Evolutionary conservation across 1,140 invertebrate species (phyloP), one percentile per base, ranked within the genome.

Genomic region (Hylaeus anthracinus): DNA sequence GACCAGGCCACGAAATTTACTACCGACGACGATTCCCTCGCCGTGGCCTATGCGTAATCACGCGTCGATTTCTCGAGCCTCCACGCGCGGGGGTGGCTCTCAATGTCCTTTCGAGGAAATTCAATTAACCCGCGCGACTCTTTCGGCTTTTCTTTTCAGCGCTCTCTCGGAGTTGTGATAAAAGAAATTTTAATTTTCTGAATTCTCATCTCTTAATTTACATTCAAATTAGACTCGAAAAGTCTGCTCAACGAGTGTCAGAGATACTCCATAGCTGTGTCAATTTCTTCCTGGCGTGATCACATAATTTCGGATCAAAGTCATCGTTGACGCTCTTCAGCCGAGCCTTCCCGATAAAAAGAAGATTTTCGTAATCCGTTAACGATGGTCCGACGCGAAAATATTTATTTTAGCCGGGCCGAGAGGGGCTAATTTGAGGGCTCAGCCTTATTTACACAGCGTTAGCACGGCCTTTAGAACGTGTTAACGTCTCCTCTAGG

Each of bases 371-470:
- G 82, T 87, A 83, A 87, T 81, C 86, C 83, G 51, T 79, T 88
- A 80, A 88, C 82, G 77, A 88, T 53, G 78, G 55, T 1, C 69
- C 72, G 78, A 83, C 79, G 77, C 67, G 55, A 89, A 88, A 90
- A 90, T 89, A 89, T 90, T 90, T 87, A 88, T 85, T 88, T 87
- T 88, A 75, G 58, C 67, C 65, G 60, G 61, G 15, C 61, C 66
- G 77, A 77, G 77, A 83, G 82, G 60, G 64, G 86, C 86, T 88
- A 89, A 90, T 90, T 90, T 90, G 43, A 15, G 71, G 45, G 45
- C 56, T 78, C 51, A n/a, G 58, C 65, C 45, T 55, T 89, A 72
- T 89, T 89, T 88, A 82, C 79, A 84, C 70, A 85, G 80, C 79
- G 61, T 86, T 82, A 87, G 71, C 69, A n/a, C 69, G 45, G 84